These are phyloP conservation scores for Poeciliopsis prolifica DNA, from an alignment of 2,113 vertebrate genomes.

Conservation along the genomic window DNA sequence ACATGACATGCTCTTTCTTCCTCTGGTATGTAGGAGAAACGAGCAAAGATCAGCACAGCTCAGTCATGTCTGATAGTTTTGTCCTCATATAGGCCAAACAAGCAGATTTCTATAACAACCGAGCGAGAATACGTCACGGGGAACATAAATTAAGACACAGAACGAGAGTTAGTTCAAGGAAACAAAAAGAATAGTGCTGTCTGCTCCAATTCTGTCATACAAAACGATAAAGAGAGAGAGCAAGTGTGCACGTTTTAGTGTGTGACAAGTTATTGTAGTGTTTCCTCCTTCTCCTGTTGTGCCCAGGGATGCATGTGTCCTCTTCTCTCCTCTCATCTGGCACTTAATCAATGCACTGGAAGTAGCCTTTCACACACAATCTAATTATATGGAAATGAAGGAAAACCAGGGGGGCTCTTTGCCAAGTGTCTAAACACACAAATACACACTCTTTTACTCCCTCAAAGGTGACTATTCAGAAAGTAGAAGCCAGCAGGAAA, in stretches of 20 bases:
- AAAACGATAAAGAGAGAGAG: constrained; percentile 40
- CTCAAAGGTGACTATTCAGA: constrained; percentile 7
- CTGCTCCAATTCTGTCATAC: constrained; percentile 77
- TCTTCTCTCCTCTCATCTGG: constrained; percentile 80
- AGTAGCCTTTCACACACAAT: constrained; percentile 95
- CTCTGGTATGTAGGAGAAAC: constrained; percentile 19
- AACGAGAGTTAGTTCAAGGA: constrained; percentile 58
- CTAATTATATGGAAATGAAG: constrained; percentile 95
- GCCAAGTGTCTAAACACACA: constrained; percentile 77
- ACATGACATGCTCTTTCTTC: constrained; percentile 11
- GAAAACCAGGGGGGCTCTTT: constrained; percentile 84
- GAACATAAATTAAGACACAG: constrained; percentile 76
- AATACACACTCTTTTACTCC: background rate
- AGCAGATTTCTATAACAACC: constrained; percentile 64
- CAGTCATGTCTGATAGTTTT: constrained; percentile 35
- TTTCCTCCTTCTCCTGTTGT: constrained; percentile 42
- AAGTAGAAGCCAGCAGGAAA: constrained; percentile 5
- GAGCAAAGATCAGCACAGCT: constrained; percentile 14
- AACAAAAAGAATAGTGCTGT: constrained; percentile 60
- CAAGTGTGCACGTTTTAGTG: constrained; percentile 55
- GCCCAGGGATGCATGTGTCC: constrained; percentile 78
- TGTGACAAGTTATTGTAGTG: constrained; percentile 62
- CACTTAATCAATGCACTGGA: constrained; percentile 92
- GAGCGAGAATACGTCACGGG: constrained; percentile 50
- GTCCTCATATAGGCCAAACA: constrained; percentile 76